These are phyloP conservation scores for Amblyopsis hoosieri DNA, from an alignment of 2,797 vertebrate species.

Conservation along the genomic window DNA sequence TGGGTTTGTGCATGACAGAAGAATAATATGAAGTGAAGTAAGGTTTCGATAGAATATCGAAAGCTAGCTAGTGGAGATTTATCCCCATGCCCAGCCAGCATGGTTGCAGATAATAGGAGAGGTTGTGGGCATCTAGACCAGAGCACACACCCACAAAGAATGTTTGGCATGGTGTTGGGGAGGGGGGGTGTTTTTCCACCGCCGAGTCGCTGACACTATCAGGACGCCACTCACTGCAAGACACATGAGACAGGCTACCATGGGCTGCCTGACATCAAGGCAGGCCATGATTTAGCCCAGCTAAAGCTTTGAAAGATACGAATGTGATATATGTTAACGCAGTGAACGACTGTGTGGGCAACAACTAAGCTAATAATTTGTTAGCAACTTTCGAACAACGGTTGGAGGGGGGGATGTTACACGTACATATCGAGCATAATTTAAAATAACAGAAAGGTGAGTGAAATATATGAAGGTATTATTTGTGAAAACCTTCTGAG, in stretches of 20 bases:
- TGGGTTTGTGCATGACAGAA: constrained; percentile 31
- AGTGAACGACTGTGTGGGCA: too few relatives aligned
- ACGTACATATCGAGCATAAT: too few relatives aligned
- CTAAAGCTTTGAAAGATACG: not conserved
- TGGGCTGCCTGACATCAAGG: constrained; percentile 3
- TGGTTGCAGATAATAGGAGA: constrained; percentile 57
- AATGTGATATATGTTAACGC: not conserved
- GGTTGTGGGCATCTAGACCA: constrained; percentile 45
- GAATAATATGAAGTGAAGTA: constrained; percentile 23
- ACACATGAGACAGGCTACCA: constrained; percentile 31
- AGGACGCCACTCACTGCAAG: constrained; percentile 30
- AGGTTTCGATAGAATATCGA: constrained; percentile 44
- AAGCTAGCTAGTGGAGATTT: constrained; percentile 31
- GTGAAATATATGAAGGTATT: too few relatives aligned
- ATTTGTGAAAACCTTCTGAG: too few relatives aligned
- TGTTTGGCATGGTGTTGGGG: constrained; percentile 33
- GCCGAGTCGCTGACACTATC: constrained; percentile 31
- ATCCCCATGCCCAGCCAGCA: constrained; percentile 41
- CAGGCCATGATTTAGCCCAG: not conserved
- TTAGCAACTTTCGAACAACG: too few relatives aligned
- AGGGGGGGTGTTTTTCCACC: constrained; percentile 12
- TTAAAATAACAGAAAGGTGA: too few relatives aligned
- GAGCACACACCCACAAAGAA: constrained; percentile 44
- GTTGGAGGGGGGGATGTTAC: too few relatives aligned
- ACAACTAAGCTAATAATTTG: too few relatives aligned